Base-by-base conservation (phyloP, 2,888 invertebrate species). In the Mimas tiliae region DNA sequence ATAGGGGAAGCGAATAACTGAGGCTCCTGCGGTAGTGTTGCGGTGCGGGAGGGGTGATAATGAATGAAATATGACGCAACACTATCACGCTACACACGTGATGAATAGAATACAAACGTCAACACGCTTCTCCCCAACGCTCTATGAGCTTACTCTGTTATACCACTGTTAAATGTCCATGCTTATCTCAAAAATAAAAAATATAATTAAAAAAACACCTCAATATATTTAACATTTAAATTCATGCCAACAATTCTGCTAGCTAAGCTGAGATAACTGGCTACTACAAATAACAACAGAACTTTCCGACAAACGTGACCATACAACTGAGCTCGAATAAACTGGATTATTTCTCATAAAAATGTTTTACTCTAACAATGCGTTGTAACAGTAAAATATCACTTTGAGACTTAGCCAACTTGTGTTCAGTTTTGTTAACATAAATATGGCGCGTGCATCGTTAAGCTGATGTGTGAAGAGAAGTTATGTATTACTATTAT, bases 311-410 rank as follows among this genome's bases (percentile, higher is more conserved):
- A 19, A 42, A 58, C 42, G 58, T 58, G 19, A 19, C 58, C 58
- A 19, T 1, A 16, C 52, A 50, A 50, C 50, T n/a, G 19, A 50
- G 58, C 58, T 19, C 21, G 19, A 42, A 42, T 42, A 58, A 58
- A 42, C 58, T 19, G 12, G 42, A 42, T 58, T 58, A 58, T 42
- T 58, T 19, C 42, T 42, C 58, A 19, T 58, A 58, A 58, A 55
- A 58, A 58, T 12, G 11, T 33, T 58, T 58, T 58, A 6, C 42
- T 42, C 19, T 58, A 58, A 58, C 58, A 42, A 33, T 38, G 45
- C 38, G 65, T 63, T 34, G 63, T 62, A 63, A 47, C 53, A 53
- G n/a, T 45, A 52, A 58, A 58, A 58, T 58, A 58, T 58, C 62
- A 42, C 34, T 33, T 63, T 65, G 65, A 52, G 14, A 66, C 47